Evolutionary conservation across 1,140 invertebrate species (phyloP).

Genomic region (Dinoponera quadriceps): DNA sequence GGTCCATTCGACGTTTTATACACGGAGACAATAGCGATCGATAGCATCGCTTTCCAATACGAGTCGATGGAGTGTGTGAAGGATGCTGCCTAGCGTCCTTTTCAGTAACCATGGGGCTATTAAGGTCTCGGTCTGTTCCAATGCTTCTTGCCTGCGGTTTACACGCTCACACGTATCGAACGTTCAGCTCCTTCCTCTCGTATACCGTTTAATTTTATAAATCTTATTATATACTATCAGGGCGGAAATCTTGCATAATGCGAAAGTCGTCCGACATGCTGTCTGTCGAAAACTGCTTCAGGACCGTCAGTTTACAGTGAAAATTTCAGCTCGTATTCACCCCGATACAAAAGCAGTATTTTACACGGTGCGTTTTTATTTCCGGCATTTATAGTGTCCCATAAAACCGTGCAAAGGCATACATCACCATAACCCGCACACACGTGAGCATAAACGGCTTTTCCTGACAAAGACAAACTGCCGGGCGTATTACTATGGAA

Average conservation of each 20-base stretch:
- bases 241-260: neutral
- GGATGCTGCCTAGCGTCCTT: no score
- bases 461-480: conserved; percentile 48
- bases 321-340: conserved; percentile 30
- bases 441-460: conserved; percentile 37
- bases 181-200: no score
- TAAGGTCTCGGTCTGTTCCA: no score
- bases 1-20: neutral
- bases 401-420: conserved; percentile 13
- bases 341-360: conserved; percentile 42
- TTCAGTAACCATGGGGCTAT: no score
- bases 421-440: neutral
- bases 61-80: neutral
- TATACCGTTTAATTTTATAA: no score
- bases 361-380: conserved; percentile 28
- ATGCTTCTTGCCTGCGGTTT: no score
- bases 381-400: conserved; percentile 38
- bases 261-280: neutral
- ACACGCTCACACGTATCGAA: no score
- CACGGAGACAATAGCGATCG: neutral
- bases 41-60: neutral
- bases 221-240: no score
- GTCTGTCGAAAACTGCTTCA: neutral
- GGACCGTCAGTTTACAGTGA: neutral
- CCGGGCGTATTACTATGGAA: conserved; percentile 23